Percentiles rank a stretch among this genome's conserved stretches.
phyloP scores from a whole-genome alignment of 2,797 vertebrate genomes.

The Notolepis coatsorum region DNA sequence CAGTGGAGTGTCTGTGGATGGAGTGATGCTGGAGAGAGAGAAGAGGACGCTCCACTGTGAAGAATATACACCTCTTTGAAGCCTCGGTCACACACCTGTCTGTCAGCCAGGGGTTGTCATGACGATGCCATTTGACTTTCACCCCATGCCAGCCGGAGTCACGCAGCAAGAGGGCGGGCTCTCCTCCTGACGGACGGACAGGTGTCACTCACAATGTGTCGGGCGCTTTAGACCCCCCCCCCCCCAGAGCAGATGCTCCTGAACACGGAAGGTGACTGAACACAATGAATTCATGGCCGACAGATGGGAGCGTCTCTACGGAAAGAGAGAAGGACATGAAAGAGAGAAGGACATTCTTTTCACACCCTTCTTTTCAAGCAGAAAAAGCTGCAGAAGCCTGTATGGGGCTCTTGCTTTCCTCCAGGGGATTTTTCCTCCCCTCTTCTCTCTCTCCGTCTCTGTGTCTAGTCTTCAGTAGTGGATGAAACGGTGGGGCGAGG shows the following conservation, averaged over 20 bases:
- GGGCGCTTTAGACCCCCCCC: neutral
- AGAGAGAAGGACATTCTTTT: conserved; percentile 1
- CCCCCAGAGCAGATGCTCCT: neutral
- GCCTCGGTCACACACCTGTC: neutral
- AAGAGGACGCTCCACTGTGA: neutral
- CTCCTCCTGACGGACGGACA: too few relatives aligned
- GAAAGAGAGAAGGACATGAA: neutral
- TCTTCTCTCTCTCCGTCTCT: neutral
- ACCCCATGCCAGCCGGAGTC: neutral
- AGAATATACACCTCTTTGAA: neutral
- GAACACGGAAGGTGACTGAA: conserved; percentile 5
- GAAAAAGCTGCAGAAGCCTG: neutral
- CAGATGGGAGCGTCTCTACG: conserved; percentile 5
- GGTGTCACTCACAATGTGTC: neutral
- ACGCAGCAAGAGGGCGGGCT: too few relatives aligned
- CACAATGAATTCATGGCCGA: neutral
- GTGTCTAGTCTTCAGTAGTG: neutral
- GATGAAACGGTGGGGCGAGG: neutral
- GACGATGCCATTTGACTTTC: neutral
- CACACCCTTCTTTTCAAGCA: conserved; percentile 5
- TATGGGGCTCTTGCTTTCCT: neutral
- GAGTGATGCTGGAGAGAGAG: neutral
- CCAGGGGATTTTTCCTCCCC: neutral
- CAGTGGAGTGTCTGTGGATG: conserved; percentile 14
- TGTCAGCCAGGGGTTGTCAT: neutral